Percentiles rank a stretch among this genome's conserved stretches.
Conservation (phyloP, 2,888 invertebrate genomes). For the Toxonevra muliebris region DNA sequence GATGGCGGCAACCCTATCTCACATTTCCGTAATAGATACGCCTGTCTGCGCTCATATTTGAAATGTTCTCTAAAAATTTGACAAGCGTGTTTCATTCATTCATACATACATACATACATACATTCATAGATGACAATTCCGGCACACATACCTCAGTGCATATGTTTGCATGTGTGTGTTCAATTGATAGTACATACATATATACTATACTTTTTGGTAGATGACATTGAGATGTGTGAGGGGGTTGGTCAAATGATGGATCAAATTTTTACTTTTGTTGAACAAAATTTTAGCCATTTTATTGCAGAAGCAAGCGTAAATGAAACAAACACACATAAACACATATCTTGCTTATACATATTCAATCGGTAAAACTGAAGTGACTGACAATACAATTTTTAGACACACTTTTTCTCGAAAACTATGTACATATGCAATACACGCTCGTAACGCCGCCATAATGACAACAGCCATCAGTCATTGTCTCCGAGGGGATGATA, state of each 20-base stretch:
- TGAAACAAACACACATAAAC: neutral
- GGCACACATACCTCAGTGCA: no score
- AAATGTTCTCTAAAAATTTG: conserved; percentile 24
- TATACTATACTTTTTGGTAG: no score
- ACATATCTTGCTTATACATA: neutral
- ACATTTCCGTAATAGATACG: conserved; percentile 21
- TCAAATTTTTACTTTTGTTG: no score
- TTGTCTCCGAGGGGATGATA: conserved; percentile 40
- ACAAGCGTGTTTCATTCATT: neutral
- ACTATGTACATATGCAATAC: conserved; percentile 26
- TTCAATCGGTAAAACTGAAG: no score
- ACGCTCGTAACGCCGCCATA: conserved; percentile 39
- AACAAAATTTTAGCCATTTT: neutral
- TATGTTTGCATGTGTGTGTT: no score
- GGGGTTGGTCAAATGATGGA: no score
- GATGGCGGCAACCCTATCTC: neutral
- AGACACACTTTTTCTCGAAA: conserved; percentile 2
- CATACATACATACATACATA: no score
- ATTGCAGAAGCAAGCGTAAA: neutral
- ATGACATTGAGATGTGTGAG: no score
- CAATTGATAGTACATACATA: no score
- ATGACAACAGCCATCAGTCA: conserved; percentile 55
- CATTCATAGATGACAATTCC: no score
- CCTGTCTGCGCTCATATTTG: conserved; percentile 24
- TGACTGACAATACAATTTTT: neutral